Evolutionary conservation across 64 coral and sea anemone genomes (phyloP), one percentile per base, ranked within the genome.

Genomic region (Platygyra sinensis): DNA sequence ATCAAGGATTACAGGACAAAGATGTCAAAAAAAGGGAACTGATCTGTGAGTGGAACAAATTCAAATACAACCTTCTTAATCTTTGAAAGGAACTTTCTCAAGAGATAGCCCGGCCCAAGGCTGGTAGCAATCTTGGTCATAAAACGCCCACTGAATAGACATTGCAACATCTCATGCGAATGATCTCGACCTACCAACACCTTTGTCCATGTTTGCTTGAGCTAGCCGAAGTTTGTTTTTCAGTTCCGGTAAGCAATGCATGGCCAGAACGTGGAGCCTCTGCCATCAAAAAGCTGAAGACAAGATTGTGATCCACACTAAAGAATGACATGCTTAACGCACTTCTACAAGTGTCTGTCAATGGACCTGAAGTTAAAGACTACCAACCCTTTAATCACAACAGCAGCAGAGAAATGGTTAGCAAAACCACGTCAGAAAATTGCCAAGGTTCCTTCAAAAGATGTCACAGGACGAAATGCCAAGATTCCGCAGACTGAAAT

Each of bases 21-120:
- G 79, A 94, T 74, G 50, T 30, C n/a, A 90, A 86, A 42, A 87
- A 89, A 74, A 88, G 39, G n/a, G n/a, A n/a, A n/a, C n/a, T n/a
- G n/a, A n/a, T n/a, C n/a, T n/a, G n/a, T n/a, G n/a, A n/a, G n/a
- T 93, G 91, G 84, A 72, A 79, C 49, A 92, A 86, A 72, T 93
- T 93, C 31, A 87, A 93, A 72, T 93, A 93, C 91, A 93, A 88
- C 63, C 84, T 88, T 73, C 33, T 93, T 29, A 36, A 74, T 55
- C 75, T 88, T 28, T 60, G 88, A 57, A 55, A 81, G 52, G 30
- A 87, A 55, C 39, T 93, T 31, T 76, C 83, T 36, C 38, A 60
- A 65, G 63, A 93, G 65, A 86, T 93, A 20, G 24, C 86, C 15
- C 72, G 67, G 22, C 91, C 91, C 28, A 33, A 80, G 72, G 38